Conservation (phyloP, 2,888 invertebrate genomes). For the Crossocerus cetratus region DNA sequence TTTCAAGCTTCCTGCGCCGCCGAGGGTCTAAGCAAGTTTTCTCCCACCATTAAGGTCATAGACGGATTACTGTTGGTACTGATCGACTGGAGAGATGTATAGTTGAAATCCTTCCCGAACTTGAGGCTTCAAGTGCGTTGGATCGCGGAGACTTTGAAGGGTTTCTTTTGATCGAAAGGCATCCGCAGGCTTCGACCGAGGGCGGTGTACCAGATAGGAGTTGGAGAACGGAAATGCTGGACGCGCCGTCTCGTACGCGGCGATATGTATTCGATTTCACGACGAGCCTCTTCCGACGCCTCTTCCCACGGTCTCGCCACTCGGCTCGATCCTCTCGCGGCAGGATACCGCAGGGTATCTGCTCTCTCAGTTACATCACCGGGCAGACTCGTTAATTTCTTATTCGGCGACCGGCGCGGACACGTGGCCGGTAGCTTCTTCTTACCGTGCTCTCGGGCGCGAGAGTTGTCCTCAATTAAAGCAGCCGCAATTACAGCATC, state of each 20-base stretch:
- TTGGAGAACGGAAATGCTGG: conserved; percentile 12
- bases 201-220: too few relatives aligned
- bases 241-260: neutral
- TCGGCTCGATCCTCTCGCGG: conserved; percentile 8
- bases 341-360: conserved; percentile 6
- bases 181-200: too few relatives aligned
- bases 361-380: neutral
- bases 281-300: conserved; percentile 13
- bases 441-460: neutral
- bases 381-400: conserved; percentile 5
- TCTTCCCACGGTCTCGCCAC: conserved; percentile 25
- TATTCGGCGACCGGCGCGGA: neutral
- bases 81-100: too few relatives aligned
- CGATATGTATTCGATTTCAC: conserved; percentile 29
- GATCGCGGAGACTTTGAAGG: too few relatives aligned
- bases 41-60: too few relatives aligned
- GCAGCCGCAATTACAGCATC: neutral
- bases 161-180: too few relatives aligned
- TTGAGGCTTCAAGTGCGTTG: too few relatives aligned
- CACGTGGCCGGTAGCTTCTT: neutral
- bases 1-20: too few relatives aligned
- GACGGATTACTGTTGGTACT: too few relatives aligned
- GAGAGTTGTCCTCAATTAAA: neutral
- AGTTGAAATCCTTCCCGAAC: too few relatives aligned
- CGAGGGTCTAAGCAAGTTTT: too few relatives aligned